Conservation (phyloP, 2,797 vertebrate species). For the Enteromius fasciolatus region DNA sequence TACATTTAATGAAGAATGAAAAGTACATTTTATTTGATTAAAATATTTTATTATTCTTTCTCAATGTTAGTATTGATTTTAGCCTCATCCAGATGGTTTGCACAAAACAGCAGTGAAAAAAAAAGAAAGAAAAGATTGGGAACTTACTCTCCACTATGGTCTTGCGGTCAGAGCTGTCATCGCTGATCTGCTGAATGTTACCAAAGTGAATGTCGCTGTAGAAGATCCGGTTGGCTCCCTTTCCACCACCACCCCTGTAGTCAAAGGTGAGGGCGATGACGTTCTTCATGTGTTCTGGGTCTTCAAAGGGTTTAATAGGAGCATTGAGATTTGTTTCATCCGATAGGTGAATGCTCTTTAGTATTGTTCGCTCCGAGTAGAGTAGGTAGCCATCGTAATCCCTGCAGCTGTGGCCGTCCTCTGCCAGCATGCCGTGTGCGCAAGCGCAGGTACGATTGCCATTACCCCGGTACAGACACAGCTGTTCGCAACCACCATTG, state of each 20-base stretch:
- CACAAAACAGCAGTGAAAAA: not conserved
- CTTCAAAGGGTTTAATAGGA: constrained; percentile 94
- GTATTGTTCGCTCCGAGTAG: constrained; percentile 95
- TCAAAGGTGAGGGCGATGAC: constrained; percentile 95
- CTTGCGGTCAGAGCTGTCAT: constrained; percentile 87
- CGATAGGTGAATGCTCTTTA: constrained; percentile 97
- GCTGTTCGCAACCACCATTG: constrained; percentile 93
- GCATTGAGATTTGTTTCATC: constrained; percentile 97
- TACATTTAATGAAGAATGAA: not conserved
- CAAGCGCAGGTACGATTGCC: constrained; percentile 88
- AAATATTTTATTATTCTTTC: not conserved
- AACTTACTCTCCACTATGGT: constrained; percentile 96
- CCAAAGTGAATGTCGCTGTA: constrained; percentile 99
- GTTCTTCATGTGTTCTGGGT: constrained; percentile 96
- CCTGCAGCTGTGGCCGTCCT: constrained; percentile 85
- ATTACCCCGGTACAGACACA: constrained; percentile 88
- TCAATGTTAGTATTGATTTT: not conserved
- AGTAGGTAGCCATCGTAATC: constrained; percentile 96
- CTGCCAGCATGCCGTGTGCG: constrained; percentile 92
- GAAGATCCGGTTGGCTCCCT: constrained; percentile 92
- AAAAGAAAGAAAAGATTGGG: not conserved
- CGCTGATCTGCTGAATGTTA: constrained; percentile 97
- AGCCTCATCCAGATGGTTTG: not conserved
- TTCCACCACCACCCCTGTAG: constrained; percentile 86
- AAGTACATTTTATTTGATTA: not conserved